Evolutionary conservation across 1,140 invertebrate species (phyloP), one percentile per base, ranked within the genome.

Genomic region (Carcinoscorpius rotundicauda): DNA sequence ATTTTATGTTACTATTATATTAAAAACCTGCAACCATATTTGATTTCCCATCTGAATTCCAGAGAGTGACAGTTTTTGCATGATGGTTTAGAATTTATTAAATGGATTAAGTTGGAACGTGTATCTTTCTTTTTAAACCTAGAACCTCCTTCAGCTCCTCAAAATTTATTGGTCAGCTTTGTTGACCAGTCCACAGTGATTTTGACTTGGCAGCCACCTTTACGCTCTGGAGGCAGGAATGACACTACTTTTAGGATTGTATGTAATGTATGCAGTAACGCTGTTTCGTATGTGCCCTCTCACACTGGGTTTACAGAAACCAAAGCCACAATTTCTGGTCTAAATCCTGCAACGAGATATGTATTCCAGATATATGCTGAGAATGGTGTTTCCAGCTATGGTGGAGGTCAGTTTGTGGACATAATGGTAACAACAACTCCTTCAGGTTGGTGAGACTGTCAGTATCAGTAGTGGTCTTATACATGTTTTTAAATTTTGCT

Each of bases 321-420:
- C 4, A 89, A 90, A 78, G 86, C 96, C 4, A 94, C 90, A 9
- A 84, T 98, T 69, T 87, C 86, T 53, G 90, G 89, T 58, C 79
- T 98, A 60, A 91, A 91, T 74, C 88, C 93, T 3, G 88, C 92
- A 4, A 93, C 91, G 29, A 88, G 87, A 11, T 98, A 97, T 77
- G 84, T 85, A 60, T 89, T 97, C 72, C 87, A 92, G 82, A 86
- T 97, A 6, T 89, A 86, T 75, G 84, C 90, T 5, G 83, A 88
- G 72, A 93, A 93, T 77, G 89, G 90, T 1, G 86, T 91, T 3
- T 87, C 86, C 3, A 80, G 82, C 62, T 73, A 78, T 75, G 72
- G 73, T 3, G 71, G 75, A 11, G 71, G 72, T 29, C 86, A 90
- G 73, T 91, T 85, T 77, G 83, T 89, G 10, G 90, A 93, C 75